Evolutionary conservation across 2,888 invertebrate genomes (phyloP).

Genomic region (Chymomyza procnemis): DNA sequence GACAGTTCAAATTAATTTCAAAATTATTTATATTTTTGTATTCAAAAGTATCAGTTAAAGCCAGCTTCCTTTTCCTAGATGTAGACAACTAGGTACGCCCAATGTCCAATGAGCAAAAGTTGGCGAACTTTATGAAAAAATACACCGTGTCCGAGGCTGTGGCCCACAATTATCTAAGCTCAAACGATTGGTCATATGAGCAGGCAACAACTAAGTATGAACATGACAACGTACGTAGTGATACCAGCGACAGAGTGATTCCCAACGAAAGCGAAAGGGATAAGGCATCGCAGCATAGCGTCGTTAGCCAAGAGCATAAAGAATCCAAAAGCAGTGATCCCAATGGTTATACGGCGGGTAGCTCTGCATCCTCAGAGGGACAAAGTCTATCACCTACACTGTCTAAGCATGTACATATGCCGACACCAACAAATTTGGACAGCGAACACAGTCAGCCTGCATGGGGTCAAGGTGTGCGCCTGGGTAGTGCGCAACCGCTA

Average conservation of each 20-base stretch:
- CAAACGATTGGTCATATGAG: constrained; percentile 52
- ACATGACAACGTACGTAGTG: constrained; percentile 25
- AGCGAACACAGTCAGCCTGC: constrained; percentile 54
- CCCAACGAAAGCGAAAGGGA: neutral
- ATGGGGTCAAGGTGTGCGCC: constrained; percentile 51
- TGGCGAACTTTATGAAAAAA: constrained; percentile 52
- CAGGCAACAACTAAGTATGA: constrained; percentile 44
- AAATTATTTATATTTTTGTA: neutral
- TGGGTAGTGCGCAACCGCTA: constrained; percentile 59
- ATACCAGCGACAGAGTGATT: neutral
- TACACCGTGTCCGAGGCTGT: constrained; percentile 44
- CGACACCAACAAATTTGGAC: constrained; percentile 51
- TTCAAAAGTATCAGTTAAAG: neutral
- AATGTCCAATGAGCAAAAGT: constrained; percentile 65
- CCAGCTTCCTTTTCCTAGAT: neutral
- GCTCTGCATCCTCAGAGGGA: constrained; percentile 30
- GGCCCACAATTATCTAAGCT: constrained; percentile 42
- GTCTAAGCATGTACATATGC: constrained; percentile 39
- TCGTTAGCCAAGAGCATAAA: constrained; percentile 26
- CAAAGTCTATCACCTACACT: neutral
- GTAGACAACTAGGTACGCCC: constrained; percentile 16
- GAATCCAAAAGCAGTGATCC: neutral
- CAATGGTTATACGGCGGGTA: constrained; percentile 21
- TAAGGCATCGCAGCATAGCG: constrained; percentile 19
- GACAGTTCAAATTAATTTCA: neutral